These are phyloP conservation scores for Haemorhous mexicanus DNA, from an alignment of 2,113 vertebrate species.

Conservation along the genomic window DNA sequence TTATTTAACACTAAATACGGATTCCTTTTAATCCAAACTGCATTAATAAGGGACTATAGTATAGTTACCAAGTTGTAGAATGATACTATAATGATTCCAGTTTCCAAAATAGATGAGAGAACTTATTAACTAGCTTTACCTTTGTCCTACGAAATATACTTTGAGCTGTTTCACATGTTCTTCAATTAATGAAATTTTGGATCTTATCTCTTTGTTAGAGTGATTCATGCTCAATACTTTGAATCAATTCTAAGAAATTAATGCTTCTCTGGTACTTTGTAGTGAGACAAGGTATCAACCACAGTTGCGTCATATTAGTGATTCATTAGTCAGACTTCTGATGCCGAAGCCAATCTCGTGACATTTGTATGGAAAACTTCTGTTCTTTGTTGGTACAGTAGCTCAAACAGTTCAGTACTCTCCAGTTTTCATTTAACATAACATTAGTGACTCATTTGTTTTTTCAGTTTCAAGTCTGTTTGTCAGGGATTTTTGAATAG, in stretches of 20 bases:
- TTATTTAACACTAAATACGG: background rate
- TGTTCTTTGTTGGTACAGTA: conserved; percentile 33
- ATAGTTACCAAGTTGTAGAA: background rate
- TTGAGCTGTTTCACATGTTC: background rate
- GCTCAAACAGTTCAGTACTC: conserved; percentile 4
- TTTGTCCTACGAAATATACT: conserved; percentile 5
- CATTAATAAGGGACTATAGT: background rate
- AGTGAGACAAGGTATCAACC: conserved; percentile 23
- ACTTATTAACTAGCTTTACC: background rate
- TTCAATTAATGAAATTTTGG: conserved; percentile 3
- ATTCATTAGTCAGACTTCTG: conserved; percentile 49
- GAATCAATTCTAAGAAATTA: conserved; percentile 36
- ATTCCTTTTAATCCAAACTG: background rate
- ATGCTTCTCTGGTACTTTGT: background rate
- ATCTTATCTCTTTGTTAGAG: background rate
- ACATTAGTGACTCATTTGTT: conserved; percentile 8
- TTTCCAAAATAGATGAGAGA: background rate
- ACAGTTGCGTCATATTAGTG: conserved; percentile 22
- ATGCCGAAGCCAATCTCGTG: conserved; percentile 26
- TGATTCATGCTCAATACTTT: conserved; percentile 37
- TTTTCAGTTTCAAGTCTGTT: conserved; percentile 6
- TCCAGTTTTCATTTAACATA: conserved; percentile 17
- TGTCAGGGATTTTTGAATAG: background rate
- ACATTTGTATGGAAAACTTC: conserved; percentile 25
- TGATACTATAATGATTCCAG: background rate